Evolutionary conservation across 2,888 invertebrate species (phyloP), one percentile per base, ranked within the genome.

Genomic region (Hedya salicella): DNA sequence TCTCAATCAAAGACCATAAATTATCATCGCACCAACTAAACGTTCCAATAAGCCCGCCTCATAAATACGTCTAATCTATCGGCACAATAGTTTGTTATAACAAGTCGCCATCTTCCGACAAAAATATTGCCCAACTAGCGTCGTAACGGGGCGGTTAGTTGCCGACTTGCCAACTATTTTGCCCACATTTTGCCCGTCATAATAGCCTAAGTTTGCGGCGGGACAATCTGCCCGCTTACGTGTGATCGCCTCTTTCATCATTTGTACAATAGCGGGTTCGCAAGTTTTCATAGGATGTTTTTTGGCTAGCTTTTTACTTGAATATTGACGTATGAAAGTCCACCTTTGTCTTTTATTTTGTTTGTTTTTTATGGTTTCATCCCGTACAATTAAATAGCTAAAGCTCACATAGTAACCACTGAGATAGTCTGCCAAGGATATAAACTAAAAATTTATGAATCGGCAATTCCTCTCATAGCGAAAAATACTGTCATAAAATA

Each of bases 61-160:
- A 54, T 61, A 66, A 65, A 65, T 53, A 69, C 70, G 69, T 79
- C 76, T 80, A 84, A 86, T 87, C 78, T 80, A 76, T 77, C 77
- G 75, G 71, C 76, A 77, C 79, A 85, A 87, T 83, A 85, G 81
- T 83, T 86, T 84, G 83, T 83, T 84, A 83, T 81, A 81, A 86
- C 80, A 86, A 83, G 79, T 71, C 83, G 79, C 86, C 80, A 82
- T 87, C 83, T 83, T 83, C 78, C 83, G 75, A 81, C 81, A 81
- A 90, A 89, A 91, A 91, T 90, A 90, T 89, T 87, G 84, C 81
- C 80, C 85, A 90, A 91, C 88, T 91, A 89, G 85, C 83, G 86
- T 88, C 89, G 90, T 91, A 91, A 91, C 87, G 82, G 87, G 83
- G 74, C 80, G 80, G 85, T 86, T 89, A 88, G 85, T 84, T 82